Evolutionary conservation across 2,888 invertebrate species (phyloP).

Genomic region (Megaustenia siamemsis): DNA sequence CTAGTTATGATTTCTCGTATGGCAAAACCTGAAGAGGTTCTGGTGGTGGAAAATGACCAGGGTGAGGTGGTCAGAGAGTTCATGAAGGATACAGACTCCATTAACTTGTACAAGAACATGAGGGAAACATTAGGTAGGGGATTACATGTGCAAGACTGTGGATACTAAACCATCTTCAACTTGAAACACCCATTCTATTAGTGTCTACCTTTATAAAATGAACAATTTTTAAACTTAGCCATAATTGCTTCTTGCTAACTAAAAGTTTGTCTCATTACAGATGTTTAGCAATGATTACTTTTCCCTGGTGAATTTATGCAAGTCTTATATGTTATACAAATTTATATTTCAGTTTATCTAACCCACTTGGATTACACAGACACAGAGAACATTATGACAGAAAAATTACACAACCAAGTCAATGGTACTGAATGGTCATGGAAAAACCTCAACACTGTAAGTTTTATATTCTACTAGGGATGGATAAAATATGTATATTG

Average conservation of each 20-base stretch:
- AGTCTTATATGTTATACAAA: no score
- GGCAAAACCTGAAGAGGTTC: conserved; percentile 99
- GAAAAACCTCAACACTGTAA: conserved; percentile 96
- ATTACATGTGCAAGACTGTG: no score
- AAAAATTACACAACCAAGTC: conserved; percentile 98
- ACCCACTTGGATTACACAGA: conserved; percentile 99
- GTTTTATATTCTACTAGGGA: conserved; percentile 48
- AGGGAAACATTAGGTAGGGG: conserved; percentile 85
- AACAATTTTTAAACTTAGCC: no score
- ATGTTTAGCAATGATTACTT: neutral
- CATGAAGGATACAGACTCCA: conserved; percentile 99
- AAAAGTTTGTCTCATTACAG: neutral
- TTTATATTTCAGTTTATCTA: conserved; percentile 88
- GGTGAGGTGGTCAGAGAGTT: conserved; percentile 99
- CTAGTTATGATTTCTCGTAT: conserved; percentile 99
- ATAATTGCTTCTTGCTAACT: no score
- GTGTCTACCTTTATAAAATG: no score
- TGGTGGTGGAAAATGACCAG: conserved; percentile 99
- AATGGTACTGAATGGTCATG: conserved; percentile 99
- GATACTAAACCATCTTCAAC: no score
- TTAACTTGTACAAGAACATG: conserved; percentile 99
- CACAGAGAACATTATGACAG: conserved; percentile 99
- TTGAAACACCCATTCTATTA: no score
- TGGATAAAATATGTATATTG: neutral
- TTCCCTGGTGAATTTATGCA: neutral